Base-by-base conservation (phyloP, 2,888 invertebrate genomes). In the Orchesella flavescens region DNA sequence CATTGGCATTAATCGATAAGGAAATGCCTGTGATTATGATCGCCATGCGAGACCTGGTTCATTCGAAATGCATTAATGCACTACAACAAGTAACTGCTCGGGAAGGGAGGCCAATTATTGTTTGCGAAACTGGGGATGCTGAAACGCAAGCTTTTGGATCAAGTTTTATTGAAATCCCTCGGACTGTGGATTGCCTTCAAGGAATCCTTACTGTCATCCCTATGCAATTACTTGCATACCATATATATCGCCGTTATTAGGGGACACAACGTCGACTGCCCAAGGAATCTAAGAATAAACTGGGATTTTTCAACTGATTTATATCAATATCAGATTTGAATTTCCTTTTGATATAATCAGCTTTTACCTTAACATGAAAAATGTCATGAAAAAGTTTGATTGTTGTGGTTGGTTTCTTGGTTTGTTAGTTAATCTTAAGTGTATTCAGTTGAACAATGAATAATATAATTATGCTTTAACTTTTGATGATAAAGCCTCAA, bases 21-120 rank as follows among this genome's bases (percentile, higher is more conserved):
- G 94, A 95, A 0, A 98, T 99, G 97, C 99, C 99, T 0, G 97
- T 99, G 44, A 94, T 99, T 90, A 99, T 99, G 98, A 96, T 99
- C 87, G 94, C 99, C 19, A 96, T 97, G 91, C 94, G 97, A 87
- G 99, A 99, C 91, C 96, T 96, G 1, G 98, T 99, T 77, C 98
- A 98, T 90, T 92, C 93, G 93, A 99, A 99, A 92, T 99, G 99
- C 90, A 96, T 99, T 94, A 99, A 99, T 91, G 99, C 99, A 2
- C 91, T 99, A 87, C 98, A 98, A 90, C 98, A 94, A 90, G 99
- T 99, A n/a, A 96, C 95, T 15, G 96, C 96, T 0, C 93, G 97
- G 24, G 96, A 97, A 90, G 97, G 98, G 24, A 93, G 95, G 46
- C 99, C 99, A 0, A 96, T 99, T 85, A 92, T 99, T 49, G 94